Conservation (phyloP, 2,113 vertebrate genomes). For the Vimba vimba region DNA sequence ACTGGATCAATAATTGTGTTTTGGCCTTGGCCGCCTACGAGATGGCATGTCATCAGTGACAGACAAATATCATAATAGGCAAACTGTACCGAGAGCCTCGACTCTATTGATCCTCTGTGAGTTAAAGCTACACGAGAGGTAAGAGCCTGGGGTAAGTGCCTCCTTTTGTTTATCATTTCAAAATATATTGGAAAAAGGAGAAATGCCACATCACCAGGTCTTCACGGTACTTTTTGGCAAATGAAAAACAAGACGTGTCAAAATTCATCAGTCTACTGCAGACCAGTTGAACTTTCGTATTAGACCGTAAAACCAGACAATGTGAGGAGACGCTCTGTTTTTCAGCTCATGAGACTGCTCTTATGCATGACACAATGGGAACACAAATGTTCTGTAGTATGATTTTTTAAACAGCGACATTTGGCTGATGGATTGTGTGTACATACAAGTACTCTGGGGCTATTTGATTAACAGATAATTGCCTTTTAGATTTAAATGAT, state of each 20-base stretch:
- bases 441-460: constrained; percentile 30
- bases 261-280: constrained; percentile 74
- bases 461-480: constrained; percentile 41
- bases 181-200: constrained; percentile 96
- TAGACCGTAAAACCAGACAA: too few species aligned
- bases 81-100: constrained; percentile 88
- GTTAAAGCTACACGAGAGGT: constrained; percentile 98
- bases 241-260: constrained; percentile 86
- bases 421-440: constrained; percentile 27
- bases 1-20: constrained; percentile 98
- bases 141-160: constrained; percentile 95
- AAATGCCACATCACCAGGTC: constrained; percentile 83
- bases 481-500: constrained; percentile 47
- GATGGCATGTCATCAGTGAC: constrained; percentile 97
- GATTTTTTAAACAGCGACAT: constrained; percentile 12
- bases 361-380: background rate
- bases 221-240: constrained; percentile 88
- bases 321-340: background rate
- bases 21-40: constrained; percentile 93
- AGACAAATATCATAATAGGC: constrained; percentile 98
- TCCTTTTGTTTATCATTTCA: constrained; percentile 95
- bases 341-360: background rate
- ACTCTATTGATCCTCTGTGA: constrained; percentile 97
- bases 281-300: too few species aligned
- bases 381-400: background rate